A percentile compares a stretch with the other conserved stretches of the same genome.
Evolutionary conservation across 2,797 vertebrate species (phyloP).

Genomic region (Xenops minutus): DNA sequence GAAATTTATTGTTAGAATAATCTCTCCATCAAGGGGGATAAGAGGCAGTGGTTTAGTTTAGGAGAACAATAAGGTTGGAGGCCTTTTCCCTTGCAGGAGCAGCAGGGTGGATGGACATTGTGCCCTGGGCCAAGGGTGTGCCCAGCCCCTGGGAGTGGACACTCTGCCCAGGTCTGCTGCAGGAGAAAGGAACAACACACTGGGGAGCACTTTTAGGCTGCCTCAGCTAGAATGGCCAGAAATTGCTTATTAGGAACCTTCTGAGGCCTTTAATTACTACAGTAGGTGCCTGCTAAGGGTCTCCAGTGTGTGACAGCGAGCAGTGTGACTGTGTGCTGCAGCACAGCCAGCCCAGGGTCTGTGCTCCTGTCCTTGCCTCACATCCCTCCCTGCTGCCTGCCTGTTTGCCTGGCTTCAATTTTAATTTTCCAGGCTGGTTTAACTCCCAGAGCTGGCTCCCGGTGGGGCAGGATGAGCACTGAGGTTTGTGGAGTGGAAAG

Average conservation of each 20-base stretch:
- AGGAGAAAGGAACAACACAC: background rate
- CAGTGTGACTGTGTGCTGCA: background rate
- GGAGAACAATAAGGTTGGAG: background rate
- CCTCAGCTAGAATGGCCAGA: background rate
- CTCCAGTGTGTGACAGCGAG: background rate
- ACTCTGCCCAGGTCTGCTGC: background rate
- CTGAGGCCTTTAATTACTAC: conserved; percentile 36
- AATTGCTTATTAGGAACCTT: conserved; percentile 35
- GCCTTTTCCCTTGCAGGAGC: background rate
- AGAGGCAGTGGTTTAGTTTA: background rate
- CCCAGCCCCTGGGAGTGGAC: background rate
- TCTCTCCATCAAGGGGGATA: background rate
- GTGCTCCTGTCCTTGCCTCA: background rate
- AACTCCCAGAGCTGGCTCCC: background rate
- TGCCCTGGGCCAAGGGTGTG: background rate
- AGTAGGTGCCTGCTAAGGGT: background rate
- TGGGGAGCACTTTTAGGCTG: background rate
- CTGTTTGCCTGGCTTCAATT: background rate
- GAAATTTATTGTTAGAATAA: background rate
- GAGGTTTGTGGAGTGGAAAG: background rate
- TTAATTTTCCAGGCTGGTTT: background rate
- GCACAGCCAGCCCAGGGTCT: background rate
- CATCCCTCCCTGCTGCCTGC: background rate
- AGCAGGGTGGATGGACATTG: background rate
- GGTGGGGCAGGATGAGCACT: background rate